phyloP scores from a whole-genome alignment of 2,113 vertebrate genomes.

The Ammodramus savannarum region DNA sequence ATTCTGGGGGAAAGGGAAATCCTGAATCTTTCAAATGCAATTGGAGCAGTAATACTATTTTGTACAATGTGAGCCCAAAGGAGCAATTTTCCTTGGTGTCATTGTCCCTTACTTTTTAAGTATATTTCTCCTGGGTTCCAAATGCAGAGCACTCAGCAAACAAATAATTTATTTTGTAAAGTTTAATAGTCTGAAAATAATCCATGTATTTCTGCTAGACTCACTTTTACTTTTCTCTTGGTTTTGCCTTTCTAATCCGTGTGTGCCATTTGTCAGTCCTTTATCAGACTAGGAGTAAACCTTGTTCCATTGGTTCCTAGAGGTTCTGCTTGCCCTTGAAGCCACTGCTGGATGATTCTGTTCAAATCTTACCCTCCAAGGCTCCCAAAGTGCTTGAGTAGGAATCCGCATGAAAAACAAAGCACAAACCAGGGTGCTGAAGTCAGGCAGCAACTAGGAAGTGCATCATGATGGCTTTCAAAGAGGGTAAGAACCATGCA shows the following conservation, averaged over 20 bases:
- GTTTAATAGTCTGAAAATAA: neutral
- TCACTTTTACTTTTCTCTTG: neutral
- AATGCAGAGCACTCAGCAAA: neutral
- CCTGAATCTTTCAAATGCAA: neutral
- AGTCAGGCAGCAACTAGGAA: neutral
- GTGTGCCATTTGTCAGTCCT: neutral
- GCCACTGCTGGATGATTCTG: neutral
- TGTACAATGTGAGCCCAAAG: neutral
- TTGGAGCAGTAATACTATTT: neutral
- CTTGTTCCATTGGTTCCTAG: neutral
- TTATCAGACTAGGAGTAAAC: neutral
- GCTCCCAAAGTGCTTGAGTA: neutral
- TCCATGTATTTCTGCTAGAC: neutral
- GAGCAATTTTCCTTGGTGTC: neutral
- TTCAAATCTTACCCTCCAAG: neutral
- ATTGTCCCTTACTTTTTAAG: neutral
- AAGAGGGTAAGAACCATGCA: fast-evolving
- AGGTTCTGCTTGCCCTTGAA: neutral
- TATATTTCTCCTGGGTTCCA: neutral
- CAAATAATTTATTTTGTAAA: neutral
- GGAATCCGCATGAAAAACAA: neutral
- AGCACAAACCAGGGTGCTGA: neutral
- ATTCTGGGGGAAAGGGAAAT: neutral
- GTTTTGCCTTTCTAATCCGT: neutral
- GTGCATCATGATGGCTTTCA: neutral